These are phyloP conservation scores for Ammodytes dubius DNA, from an alignment of 2,113 vertebrate genomes.

Conservation along the genomic window DNA sequence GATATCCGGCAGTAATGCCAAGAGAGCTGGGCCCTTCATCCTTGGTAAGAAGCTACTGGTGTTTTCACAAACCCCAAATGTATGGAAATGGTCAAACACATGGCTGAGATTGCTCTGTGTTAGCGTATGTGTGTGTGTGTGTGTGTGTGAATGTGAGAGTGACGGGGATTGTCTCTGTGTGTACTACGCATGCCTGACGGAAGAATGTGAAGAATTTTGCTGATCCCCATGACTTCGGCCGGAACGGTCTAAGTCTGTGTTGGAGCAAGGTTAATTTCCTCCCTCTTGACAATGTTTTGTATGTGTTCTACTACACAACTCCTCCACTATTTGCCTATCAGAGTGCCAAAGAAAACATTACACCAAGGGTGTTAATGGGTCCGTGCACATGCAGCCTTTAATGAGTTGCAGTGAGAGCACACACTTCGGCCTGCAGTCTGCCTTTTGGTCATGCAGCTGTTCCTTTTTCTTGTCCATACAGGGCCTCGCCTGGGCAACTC, in stretches of 20 bases:
- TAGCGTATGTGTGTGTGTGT: conserved; percentile 17
- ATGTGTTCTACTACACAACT: conserved; percentile 20
- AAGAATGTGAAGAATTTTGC: conserved; percentile 81
- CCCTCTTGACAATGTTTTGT: conserved; percentile 10
- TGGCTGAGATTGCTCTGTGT: conserved; percentile 2
- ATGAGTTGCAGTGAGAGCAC: conserved; percentile 68
- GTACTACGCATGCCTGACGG: conserved; percentile 48
- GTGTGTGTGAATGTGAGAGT: conserved; percentile 24
- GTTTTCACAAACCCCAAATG: conserved; percentile 5
- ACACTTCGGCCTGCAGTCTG: conserved; percentile 54
- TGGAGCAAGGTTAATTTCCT: conserved; percentile 33
- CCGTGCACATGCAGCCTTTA: conserved; percentile 44
- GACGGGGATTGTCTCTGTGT: conserved; percentile 48
- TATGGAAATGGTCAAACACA: background rate
- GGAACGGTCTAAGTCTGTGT: conserved; percentile 50
- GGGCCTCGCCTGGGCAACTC: conserved; percentile 98
- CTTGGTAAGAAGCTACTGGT: conserved; percentile 86
- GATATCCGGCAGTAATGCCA: conserved; percentile 95
- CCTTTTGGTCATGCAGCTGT: conserved; percentile 83
- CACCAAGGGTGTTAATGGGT: conserved; percentile 66
- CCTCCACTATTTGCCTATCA: conserved; percentile 48
- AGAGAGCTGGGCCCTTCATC: conserved; percentile 97
- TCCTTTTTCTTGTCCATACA: conserved; percentile 72
- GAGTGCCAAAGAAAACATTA: conserved; percentile 68
- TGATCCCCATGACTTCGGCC: conserved; percentile 60